Evolutionary conservation across 92 coral and sea anemone genomes (phyloP).

Genomic region (Scolanthus callimorphus): DNA sequence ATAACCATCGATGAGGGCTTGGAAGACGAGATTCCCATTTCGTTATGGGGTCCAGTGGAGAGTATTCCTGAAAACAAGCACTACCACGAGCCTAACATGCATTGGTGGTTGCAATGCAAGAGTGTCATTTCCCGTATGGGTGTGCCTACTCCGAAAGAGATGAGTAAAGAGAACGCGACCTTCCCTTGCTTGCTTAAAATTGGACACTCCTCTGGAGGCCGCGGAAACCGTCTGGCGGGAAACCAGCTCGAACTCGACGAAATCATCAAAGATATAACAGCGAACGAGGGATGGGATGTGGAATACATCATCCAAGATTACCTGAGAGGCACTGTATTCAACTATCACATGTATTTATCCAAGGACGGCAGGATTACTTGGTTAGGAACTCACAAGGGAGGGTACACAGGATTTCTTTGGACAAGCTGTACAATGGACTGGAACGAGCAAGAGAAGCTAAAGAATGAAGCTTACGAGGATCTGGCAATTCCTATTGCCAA

Average conservation of each 20-base stretch:
- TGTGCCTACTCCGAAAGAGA: conserved; percentile 22
- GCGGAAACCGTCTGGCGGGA: conserved; percentile 20
- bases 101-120: conserved; percentile 18
- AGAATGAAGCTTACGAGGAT: conserved; percentile 23
- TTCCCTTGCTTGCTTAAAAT: conserved; percentile 7
- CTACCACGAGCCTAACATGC: conserved; percentile 6
- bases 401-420: conserved; percentile 21
- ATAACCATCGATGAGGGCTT: conserved; percentile 28
- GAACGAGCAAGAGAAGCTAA: conserved; percentile 25
- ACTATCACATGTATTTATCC: conserved; percentile 32
- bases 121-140: conserved; percentile 22
- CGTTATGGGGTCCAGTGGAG: conserved; percentile 16
- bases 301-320: conserved; percentile 22
- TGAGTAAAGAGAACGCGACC: conserved; percentile 2
- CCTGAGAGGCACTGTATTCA: conserved; percentile 14
- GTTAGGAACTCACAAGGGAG: conserved; percentile 30
- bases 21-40: conserved; percentile 14
- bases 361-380: conserved; percentile 32
- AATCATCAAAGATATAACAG: conserved; percentile 3
- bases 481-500: conserved; percentile 33
- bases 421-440: conserved; percentile 18
- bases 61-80: conserved; percentile 23
- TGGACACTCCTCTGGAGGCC: conserved; percentile 14
- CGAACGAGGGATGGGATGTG: conserved; percentile 20
- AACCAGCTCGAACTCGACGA: conserved; percentile 26